Evolutionary conservation across 2,797 vertebrate genomes (phyloP), one percentile per base, ranked within the genome.

Genomic region (Lerista edwardsae): DNA sequence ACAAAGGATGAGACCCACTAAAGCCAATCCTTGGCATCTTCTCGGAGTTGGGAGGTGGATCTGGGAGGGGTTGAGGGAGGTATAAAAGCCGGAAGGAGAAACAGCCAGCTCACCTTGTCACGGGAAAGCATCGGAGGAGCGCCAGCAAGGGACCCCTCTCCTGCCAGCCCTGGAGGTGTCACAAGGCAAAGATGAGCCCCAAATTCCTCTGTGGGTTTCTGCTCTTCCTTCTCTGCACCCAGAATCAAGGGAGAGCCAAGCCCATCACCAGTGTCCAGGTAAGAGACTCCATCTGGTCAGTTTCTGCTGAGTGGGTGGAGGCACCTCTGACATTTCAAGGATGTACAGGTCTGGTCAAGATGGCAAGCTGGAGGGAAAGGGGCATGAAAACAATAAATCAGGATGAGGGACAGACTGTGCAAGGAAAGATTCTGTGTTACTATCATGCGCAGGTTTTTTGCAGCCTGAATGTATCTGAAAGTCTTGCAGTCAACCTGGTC

Each of bases 221-320:
- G 47, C 55, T 95, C 77, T 88, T 95, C 69, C 89, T 95, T 34
- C 21, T 93, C 74, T 79, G 81, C 68, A 90, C 84, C 27, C 84
- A 90, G 61, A 87, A 93, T 34, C 91, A 92, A 25, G 89, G 67
- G 75, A 80, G 15, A 61, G 91, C 91, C 84, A 94, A 89, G n/a
- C 87, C 94, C 15, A 36, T 92, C 81, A 86, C 92, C 85, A 93
- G 74, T 79, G 86, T 91, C 3, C 93, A 95, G 94, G 94, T 95
- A 91, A 94, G 94, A 89, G 86, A 79, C 8, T 19, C 27, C 1
- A 6, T 2, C 80, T 80, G 80, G 75, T 90, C 23, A 29, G 15
- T 0, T 69, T 83, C 84, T 41, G 21, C 25, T 47, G 27, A 64
- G 47, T 68, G 6, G 80, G 34, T 31, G 82, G 67, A 65, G 80